Evolutionary conservation across 1,140 invertebrate species (phyloP), one percentile per base, ranked within the genome.

Genomic region (Aphelinus certus): DNA sequence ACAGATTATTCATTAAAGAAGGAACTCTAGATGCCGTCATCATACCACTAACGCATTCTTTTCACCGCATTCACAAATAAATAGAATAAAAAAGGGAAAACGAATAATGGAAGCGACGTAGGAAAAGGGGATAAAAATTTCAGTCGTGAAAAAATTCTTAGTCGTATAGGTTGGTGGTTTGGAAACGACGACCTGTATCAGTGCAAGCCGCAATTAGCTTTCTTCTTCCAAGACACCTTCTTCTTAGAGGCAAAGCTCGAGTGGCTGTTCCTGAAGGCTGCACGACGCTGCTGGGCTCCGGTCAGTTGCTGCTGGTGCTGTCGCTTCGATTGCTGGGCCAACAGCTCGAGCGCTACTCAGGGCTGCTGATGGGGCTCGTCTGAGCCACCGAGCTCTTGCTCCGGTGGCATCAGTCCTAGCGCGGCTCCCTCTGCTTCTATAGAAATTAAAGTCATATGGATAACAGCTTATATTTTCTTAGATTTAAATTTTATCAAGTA

Each of bases 291-390:
- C 1, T 9, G 47, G 3, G 73, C 9, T 26, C 61, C 73, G 46
- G 42, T 7, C 26, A 7, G n/a, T 42, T 56, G 43, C 5, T 43
- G 46, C 9, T 2, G 6, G 4, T 61, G 65, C 6, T 69, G 65
- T 67, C 48, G 63, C 58, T 26, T 69, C 9, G 60, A 4, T 48
- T 76, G 74, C 74, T 71, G 69, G n/a, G 45, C n/a, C 58, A 69
- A 74, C 58, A 57, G 43, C 60, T 43, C 51, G 6, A 57, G 73
- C 7, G 43, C 10, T 70, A 70, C 66, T 75, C 73, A 75, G 60
- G 53, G 73, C 58, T 63, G 71, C 48, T 74, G 66, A 26, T 75
- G 74, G 3, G 68, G 69, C 46, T 76, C 69, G 2, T 76, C 75
- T 1, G 62, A 58, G 3, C 60, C 55, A 3, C 47, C 61, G 5